Evolutionary conservation across 2,888 invertebrate species (phyloP).

Genomic region (Lasioglossum villosulum): DNA sequence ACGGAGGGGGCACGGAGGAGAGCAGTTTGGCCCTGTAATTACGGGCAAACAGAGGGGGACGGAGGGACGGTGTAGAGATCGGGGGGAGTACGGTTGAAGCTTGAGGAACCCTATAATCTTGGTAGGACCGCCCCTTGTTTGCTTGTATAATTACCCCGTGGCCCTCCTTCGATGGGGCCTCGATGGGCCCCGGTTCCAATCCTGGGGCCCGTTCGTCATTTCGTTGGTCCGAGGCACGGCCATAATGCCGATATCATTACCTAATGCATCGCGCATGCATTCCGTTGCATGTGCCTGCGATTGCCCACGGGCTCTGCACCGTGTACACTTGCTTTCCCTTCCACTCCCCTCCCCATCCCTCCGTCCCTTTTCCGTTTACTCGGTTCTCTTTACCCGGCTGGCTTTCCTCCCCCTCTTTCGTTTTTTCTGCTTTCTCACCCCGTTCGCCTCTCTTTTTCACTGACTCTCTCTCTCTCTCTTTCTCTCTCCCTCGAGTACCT

Average conservation of each 20-base stretch:
- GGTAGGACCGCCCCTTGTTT: constrained; percentile 82
- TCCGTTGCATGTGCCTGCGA: constrained; percentile 59
- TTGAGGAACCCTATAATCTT: constrained; percentile 80
- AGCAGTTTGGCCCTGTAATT: constrained; percentile 82
- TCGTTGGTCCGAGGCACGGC: constrained; percentile 71
- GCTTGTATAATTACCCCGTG: constrained; percentile 82
- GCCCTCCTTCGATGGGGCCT: constrained; percentile 77
- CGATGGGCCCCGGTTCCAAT: constrained; percentile 74
- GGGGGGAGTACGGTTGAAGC: constrained; percentile 27
- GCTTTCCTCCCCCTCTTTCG: not conserved
- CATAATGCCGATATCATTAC: constrained; percentile 81
- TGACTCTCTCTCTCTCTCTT: not conserved
- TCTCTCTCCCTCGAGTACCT: not conserved
- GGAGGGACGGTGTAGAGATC: constrained; percentile 54
- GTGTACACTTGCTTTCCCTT: not conserved
- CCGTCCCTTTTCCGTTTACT: not conserved
- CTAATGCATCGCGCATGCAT: constrained; percentile 76
- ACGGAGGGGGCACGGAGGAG: constrained; percentile 61
- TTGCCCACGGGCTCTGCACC: constrained; percentile 25
- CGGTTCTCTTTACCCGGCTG: not conserved
- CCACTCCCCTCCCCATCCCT: not conserved
- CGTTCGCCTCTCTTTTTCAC: not conserved
- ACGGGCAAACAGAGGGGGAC: constrained; percentile 75
- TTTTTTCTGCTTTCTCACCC: not conserved
- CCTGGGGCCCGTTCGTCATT: constrained; percentile 76